Evolutionary conservation across 2,888 invertebrate species (phyloP), one percentile per base, ranked within the genome.

Genomic region (Hedya salicella): DNA sequence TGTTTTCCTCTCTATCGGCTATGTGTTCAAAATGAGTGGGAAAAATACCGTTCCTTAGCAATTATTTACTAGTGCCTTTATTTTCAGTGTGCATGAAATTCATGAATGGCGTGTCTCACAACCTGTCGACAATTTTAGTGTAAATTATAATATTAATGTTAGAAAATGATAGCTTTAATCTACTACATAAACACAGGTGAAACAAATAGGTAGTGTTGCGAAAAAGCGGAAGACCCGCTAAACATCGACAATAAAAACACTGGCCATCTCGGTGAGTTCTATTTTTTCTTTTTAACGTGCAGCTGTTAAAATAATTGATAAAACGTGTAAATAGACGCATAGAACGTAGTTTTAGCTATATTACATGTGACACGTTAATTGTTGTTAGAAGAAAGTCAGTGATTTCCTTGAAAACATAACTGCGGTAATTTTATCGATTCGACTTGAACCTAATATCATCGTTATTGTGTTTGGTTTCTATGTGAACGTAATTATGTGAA

Each of bases 361-460:
- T 40, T 59, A 3, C 30, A 9, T 14, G 4, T n/a, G n/a, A 30
- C 11, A 30, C 21, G 16, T 50, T 56, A 39, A 49, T 57, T 46
- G 25, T 52, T 60, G 13, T 52, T 69, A 30, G 49, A 25, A 40
- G 64, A 44, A 65, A 60, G 66, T 52, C 69, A 59, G 71, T 72
- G 70, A 75, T 81, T 86, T 81, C 82, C 82, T 81, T 83, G 80
- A 86, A 85, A 86, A 86, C 85, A 87, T 85, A 91, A 92, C 91
- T 93, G 93, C 93, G 93, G 93, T 91, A 92, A 88, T 89, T 91
- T 92, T 93, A 93, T 93, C 87, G 93, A 93, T 93, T 92, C 79
- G 83, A 85, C 85, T 82, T 83, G 74, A 82, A 81, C 80, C 79
- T 75, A 79, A 84, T 86, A 80, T 80, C 78, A 80, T 80, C 78